These are phyloP conservation scores for Centropyge bicolor DNA, from an alignment of 2,797 vertebrate species.

Conservation along the genomic window DNA sequence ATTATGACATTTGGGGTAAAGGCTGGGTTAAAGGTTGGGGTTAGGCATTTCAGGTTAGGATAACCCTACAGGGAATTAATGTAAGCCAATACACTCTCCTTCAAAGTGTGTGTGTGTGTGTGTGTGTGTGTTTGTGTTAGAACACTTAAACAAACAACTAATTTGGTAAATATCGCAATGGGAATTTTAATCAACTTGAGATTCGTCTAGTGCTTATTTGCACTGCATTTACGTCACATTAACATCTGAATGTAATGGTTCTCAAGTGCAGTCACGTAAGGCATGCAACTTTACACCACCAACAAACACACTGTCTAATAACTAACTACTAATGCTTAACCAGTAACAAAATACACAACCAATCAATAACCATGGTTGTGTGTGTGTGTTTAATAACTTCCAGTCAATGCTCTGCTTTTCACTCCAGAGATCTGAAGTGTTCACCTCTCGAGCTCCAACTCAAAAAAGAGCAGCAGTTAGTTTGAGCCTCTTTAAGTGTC, in stretches of 20 bases:
- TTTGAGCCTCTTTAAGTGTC: slow-evolving; percentile 12
- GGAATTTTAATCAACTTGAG: background rate
- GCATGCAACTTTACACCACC: background rate
- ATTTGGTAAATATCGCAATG: background rate
- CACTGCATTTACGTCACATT: background rate
- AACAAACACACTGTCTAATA: slow-evolving; percentile 1
- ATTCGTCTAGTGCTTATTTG: background rate
- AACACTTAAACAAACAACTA: background rate
- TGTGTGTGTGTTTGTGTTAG: too few relatives aligned
- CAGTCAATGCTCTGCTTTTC: slow-evolving; percentile 41
- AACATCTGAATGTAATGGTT: background rate
- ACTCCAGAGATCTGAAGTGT: background rate
- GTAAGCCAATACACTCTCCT: slow-evolving; percentile 13
- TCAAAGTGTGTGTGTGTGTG: slow-evolving; percentile 21
- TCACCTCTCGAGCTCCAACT: slow-evolving; percentile 27
- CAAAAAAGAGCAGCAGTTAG: slow-evolving; percentile 29
- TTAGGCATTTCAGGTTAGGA: slow-evolving; percentile 34
- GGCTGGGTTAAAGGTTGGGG: slow-evolving; percentile 36
- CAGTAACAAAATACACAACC: background rate
- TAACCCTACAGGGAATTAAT: slow-evolving; percentile 35
- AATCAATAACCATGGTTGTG: background rate
- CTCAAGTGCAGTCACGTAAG: background rate
- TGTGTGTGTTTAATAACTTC: slow-evolving; percentile 56
- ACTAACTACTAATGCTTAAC: background rate
- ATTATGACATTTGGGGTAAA: slow-evolving; percentile 19